phyloP scores from a whole-genome alignment of 2,797 vertebrate genomes.

The Todus mexicanus region DNA sequence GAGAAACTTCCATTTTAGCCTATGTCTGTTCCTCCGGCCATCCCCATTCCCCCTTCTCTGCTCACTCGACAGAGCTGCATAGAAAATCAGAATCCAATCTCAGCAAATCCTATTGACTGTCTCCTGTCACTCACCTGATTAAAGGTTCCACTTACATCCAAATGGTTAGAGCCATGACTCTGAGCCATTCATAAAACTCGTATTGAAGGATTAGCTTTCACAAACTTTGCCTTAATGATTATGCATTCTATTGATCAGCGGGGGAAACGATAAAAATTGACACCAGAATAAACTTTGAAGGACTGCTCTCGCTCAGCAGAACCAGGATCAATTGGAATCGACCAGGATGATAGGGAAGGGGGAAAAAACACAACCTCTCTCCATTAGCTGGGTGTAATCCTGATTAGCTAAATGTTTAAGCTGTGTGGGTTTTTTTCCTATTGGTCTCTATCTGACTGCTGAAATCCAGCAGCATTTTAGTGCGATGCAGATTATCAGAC shows the following conservation, averaged over 20 bases:
- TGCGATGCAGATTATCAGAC: neutral
- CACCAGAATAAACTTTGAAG: slow-evolving; percentile 83
- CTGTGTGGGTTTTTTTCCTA: neutral
- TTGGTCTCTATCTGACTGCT: neutral
- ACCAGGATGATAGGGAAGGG: slow-evolving; percentile 48
- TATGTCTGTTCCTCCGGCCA: neutral
- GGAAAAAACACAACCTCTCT: slow-evolving; percentile 6
- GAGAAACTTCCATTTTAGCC: slow-evolving; percentile 43
- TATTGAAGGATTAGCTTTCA: slow-evolving; percentile 77
- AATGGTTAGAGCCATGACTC: slow-evolving; percentile 61
- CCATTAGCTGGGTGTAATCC: slow-evolving; percentile 71
- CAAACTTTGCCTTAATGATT: slow-evolving; percentile 82
- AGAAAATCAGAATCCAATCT: slow-evolving; percentile 52
- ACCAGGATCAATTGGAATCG: slow-evolving; percentile 75
- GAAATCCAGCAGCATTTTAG: slow-evolving; percentile 12
- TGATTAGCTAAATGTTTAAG: slow-evolving; percentile 40
- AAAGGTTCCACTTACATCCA: slow-evolving; percentile 75
- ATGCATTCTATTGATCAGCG: slow-evolving; percentile 73
- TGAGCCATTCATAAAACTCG: slow-evolving; percentile 79
- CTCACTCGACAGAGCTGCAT: slow-evolving; percentile 33
- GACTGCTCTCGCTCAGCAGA: slow-evolving; percentile 74
- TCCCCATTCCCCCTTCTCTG: neutral
- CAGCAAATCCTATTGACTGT: slow-evolving; percentile 64
- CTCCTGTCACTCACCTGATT: slow-evolving; percentile 75
- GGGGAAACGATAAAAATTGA: slow-evolving; percentile 82